Conservation (phyloP, 2,113 vertebrate genomes). For the Penelope pileata region DNA sequence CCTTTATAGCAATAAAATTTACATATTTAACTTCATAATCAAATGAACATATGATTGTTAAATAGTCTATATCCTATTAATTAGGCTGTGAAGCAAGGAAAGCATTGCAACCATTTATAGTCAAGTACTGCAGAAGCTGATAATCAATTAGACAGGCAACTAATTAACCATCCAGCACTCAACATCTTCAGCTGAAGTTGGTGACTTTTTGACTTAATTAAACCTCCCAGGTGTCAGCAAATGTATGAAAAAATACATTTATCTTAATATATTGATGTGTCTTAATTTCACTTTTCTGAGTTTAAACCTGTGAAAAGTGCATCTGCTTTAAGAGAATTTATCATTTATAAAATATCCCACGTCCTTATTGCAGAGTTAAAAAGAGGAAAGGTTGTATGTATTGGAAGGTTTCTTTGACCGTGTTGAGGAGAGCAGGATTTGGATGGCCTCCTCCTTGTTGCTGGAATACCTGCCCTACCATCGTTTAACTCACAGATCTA, state of each 20-base stretch:
- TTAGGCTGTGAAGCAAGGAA: slow-evolving; percentile 59
- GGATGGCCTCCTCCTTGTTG: not conserved
- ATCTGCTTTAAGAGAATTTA: not conserved
- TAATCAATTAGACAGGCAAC: slow-evolving; percentile 74
- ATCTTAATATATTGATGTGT: not conserved
- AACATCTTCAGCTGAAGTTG: slow-evolving; percentile 67
- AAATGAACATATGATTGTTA: slow-evolving; percentile 38
- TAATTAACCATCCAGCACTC: slow-evolving; percentile 75
- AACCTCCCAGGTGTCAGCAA: slow-evolving; percentile 64
- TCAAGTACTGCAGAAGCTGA: slow-evolving; percentile 46
- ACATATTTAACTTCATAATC: slow-evolving; percentile 36
- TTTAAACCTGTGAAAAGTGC: not conserved
- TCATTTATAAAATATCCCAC: not conserved
- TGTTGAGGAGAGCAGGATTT: not conserved
- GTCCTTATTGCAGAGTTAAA: not conserved
- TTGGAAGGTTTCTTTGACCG: not conserved
- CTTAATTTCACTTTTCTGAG: slow-evolving; percentile 43
- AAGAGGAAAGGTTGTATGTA: not conserved
- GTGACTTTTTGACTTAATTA: slow-evolving; percentile 77
- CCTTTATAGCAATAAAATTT: slow-evolving; percentile 7
- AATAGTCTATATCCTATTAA: slow-evolving; percentile 71
- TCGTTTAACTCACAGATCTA: not conserved
- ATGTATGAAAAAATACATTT: slow-evolving; percentile 33
- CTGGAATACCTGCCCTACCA: not conserved
- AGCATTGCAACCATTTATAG: slow-evolving; percentile 56